Percentiles rank a stretch among this genome's conserved stretches.
Conservation (phyloP, 53 echinoderm and acorn worm species). For the Astropecten irregularis region DNA sequence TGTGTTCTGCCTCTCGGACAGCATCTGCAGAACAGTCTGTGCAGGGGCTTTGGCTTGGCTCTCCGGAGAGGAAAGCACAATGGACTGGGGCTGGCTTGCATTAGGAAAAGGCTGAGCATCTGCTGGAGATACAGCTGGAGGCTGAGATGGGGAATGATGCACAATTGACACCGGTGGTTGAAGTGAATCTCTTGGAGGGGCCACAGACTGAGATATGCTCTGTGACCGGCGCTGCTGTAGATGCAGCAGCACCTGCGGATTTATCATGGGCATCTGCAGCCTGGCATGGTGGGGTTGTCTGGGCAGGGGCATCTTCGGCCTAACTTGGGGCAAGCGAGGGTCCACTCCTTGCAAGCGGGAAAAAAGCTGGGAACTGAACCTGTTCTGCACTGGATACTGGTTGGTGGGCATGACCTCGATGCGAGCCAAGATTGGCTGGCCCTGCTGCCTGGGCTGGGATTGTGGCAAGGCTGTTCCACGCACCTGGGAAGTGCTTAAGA, state of each 20-base stretch:
- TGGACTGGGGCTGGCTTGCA: not conserved
- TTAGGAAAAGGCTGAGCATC: too few species aligned
- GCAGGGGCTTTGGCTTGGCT: not conserved
- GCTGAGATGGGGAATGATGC: not conserved
- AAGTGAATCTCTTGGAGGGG: not conserved
- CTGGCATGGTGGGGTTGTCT: constrained; percentile 10
- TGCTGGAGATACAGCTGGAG: too few species aligned
- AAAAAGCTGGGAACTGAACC: not conserved
- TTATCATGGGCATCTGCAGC: constrained; percentile 4
- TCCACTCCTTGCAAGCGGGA: not conserved
- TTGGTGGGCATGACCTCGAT: constrained; percentile 14
- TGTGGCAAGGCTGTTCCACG: not conserved
- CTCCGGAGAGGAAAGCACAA: not conserved
- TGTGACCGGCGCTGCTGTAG: constrained; percentile 20
- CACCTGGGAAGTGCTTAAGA: not conserved
- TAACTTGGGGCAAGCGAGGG: not conserved
- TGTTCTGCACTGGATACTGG: not conserved
- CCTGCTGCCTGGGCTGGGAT: constrained; percentile 18
- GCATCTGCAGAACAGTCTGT: not conserved
- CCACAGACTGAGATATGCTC: not conserved
- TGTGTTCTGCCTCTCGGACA: not conserved
- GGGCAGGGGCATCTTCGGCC: constrained; percentile 3
- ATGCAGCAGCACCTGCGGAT: not conserved
- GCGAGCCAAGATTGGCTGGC: constrained; percentile 38
- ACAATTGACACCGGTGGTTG: not conserved